Evolutionary conservation across 2,113 vertebrate species (phyloP).

Genomic region (Ameiurus melas): DNA sequence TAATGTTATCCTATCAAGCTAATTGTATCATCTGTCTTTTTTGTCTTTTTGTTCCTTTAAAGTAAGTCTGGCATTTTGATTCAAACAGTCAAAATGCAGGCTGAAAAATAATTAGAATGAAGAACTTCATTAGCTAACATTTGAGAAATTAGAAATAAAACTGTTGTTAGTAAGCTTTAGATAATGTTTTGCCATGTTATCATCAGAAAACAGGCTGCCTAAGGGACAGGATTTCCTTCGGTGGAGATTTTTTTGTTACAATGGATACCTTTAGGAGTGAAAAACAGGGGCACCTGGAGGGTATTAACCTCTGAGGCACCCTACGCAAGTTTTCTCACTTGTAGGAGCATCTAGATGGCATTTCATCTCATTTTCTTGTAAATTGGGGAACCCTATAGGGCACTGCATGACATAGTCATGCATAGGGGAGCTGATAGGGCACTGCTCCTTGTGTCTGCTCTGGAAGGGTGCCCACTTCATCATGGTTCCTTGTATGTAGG

Average conservation of each 20-base stretch:
- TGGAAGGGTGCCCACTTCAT: background rate
- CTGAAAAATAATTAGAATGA: background rate
- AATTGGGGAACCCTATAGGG: background rate
- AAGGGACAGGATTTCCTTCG: background rate
- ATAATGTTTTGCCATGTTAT: background rate
- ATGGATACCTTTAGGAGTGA: background rate
- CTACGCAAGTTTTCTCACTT: background rate
- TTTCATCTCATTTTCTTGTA: background rate
- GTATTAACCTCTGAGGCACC: background rate
- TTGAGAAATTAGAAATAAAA: background rate
- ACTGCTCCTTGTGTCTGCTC: too few relatives aligned
- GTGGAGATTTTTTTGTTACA: background rate
- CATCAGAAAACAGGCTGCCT: background rate
- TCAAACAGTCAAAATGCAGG: background rate
- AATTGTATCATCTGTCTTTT: slow-evolving; percentile 10
- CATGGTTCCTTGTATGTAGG: background rate
- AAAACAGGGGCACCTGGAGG: background rate
- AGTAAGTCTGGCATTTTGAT: background rate
- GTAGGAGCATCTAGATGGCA: background rate
- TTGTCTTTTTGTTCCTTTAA: background rate
- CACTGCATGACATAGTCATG: background rate
- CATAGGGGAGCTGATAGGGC: too few relatives aligned
- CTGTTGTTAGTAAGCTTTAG: background rate
- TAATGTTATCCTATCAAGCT: background rate
- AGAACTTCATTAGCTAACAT: background rate